Conservation (phyloP, 92 coral and sea anemone genomes). For the Siderastrea radians region DNA sequence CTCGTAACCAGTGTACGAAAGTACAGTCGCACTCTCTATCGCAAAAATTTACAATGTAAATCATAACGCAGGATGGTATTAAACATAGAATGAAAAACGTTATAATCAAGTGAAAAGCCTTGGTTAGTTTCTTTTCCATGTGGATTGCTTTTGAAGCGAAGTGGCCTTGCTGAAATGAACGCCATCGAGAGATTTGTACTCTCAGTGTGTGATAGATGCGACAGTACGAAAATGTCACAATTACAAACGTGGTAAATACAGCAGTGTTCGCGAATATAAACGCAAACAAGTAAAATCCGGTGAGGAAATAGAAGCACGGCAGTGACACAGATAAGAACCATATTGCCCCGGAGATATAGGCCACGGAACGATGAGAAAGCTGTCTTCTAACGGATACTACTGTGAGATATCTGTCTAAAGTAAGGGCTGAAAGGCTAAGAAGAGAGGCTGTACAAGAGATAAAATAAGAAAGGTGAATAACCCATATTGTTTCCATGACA, state of each 20-base stretch:
- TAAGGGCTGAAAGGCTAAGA: constrained; percentile 86
- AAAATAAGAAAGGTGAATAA: constrained; percentile 81
- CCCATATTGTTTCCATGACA: constrained; percentile 63
- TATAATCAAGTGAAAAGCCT: constrained; percentile 72
- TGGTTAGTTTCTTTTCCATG: constrained; percentile 69
- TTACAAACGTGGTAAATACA: constrained; percentile 56
- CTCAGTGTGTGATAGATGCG: constrained; percentile 80
- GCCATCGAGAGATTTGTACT: constrained; percentile 79
- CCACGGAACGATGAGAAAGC: constrained; percentile 50
- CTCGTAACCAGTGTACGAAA: constrained; percentile 82
- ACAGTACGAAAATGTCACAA: constrained; percentile 75
- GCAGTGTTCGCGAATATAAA: constrained; percentile 89
- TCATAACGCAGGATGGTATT: constrained; percentile 79
- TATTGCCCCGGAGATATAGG: constrained; percentile 43
- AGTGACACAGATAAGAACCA: constrained; percentile 61
- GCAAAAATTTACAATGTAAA: constrained; percentile 78
- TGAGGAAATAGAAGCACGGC: constrained; percentile 71
- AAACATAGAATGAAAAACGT: constrained; percentile 73
- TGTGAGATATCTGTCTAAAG: constrained; percentile 86
- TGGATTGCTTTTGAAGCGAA: constrained; percentile 63
- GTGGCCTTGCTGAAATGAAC: constrained; percentile 58
- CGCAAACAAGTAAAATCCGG: constrained; percentile 79
- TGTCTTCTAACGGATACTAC: constrained; percentile 77
- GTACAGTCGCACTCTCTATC: constrained; percentile 61
- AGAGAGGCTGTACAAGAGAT: constrained; percentile 86